Conservation (phyloP, 2,888 invertebrate genomes). For the Auanema freiburgensis region DNA sequence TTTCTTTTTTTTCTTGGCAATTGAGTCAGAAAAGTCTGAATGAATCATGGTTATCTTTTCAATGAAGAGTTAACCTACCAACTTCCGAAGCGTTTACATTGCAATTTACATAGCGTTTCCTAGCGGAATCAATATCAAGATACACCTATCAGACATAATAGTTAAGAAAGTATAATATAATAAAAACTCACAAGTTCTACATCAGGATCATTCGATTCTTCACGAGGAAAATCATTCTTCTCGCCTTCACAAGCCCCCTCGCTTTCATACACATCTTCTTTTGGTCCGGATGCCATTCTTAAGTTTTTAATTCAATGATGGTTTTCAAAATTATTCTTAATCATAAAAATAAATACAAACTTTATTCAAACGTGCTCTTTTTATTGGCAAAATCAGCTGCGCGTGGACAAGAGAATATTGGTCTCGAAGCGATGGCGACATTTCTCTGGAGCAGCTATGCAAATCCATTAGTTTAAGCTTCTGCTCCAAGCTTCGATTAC, state of each 20-base stretch:
- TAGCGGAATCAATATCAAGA: constrained; percentile 54
- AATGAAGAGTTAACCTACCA: constrained; percentile 36
- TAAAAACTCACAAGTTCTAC: constrained; percentile 41
- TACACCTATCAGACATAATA: constrained; percentile 32
- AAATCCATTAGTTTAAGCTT: too few species aligned
- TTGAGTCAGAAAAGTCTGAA: constrained; percentile 58
- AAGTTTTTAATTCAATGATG: too few species aligned
- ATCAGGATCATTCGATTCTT: constrained; percentile 42
- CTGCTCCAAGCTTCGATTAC: too few species aligned
- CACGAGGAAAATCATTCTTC: constrained; percentile 20
- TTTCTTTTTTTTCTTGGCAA: constrained; percentile 45
- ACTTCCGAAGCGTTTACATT: constrained; percentile 45
- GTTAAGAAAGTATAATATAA: background rate
- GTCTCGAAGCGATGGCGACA: too few species aligned
- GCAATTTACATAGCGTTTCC: constrained; percentile 50
- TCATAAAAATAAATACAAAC: too few species aligned
- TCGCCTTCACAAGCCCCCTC: constrained; percentile 42
- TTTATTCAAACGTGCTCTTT: too few species aligned
- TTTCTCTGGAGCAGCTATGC: too few species aligned
- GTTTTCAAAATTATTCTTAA: too few species aligned
- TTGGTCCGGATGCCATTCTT: constrained; percentile 59
- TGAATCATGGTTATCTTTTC: background rate
- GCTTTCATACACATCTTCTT: constrained; percentile 60
- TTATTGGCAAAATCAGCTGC: too few species aligned
- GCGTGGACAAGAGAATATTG: too few species aligned